Base-by-base conservation (phyloP, 53 echinoderm and acorn worm genomes). In the Echinarachnius parma region DNA sequence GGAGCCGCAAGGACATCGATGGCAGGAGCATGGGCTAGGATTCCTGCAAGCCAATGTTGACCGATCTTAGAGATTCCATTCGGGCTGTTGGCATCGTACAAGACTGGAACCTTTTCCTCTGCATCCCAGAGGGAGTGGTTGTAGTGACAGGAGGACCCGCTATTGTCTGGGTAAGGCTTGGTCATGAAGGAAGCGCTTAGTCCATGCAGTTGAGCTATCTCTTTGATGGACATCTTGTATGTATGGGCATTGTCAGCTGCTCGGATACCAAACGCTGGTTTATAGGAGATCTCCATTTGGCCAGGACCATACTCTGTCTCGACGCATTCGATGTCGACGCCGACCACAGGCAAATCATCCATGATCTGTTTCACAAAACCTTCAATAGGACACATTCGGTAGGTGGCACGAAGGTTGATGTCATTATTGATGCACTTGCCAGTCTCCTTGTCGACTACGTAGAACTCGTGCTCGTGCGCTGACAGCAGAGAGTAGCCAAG, bases 391-490 rank as follows among this genome's bases (percentile, higher is more conserved):
- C 28, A 28, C 15, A 76, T 32, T 8, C 80, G 57, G 5, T 83
- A 31, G 3, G 91, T 87, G 14, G 90, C 68, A 45, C 88, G 70
- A 23, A 82, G 21, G 46, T 82, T 82, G 28, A 61, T 31, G 14
- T 87, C 88, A 9, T 42, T 18, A 34, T 65, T 82, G 8, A 96
- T 50, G 0, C 85, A 91, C 28, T 83, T 71, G 75, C 61, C 79
- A 0, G 90, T 85, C 29, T 75, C 46, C 10, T 75, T 76, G 28
- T 87, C 82, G 15, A 96, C 62, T 21, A 96, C 79, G 49, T 87
- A 91, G 63, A 96, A 96, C 48, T 91, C 96, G 55, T 96, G 72
- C 63, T 90, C 96, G 48, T 91, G 87, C 26, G 91, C 80, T 15
- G 96, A 91, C 9, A 76, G 84, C 9, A 96, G 59, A 22, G 87